A percentile compares a stretch with the other conserved stretches of the same genome.
Conservation (phyloP, 2,113 vertebrate species). For the Sturnira hondurensis region DNA sequence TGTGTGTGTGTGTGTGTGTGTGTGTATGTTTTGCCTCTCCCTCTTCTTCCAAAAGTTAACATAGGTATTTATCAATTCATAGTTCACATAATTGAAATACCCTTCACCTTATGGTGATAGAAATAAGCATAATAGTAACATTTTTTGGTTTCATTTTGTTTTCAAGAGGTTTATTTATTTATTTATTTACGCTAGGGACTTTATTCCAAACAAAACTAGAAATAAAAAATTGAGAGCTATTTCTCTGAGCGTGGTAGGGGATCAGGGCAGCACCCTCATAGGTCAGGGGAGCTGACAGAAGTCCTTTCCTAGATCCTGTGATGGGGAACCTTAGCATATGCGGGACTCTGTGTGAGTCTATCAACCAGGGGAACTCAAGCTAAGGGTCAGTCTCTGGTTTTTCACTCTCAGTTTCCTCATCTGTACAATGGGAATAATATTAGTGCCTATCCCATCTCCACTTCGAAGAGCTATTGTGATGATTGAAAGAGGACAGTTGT, state of each 20-base stretch:
- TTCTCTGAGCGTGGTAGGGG: constrained; percentile 38
- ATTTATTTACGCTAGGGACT: constrained; percentile 36
- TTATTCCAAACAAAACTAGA: constrained; percentile 61
- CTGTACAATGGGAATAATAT: background rate
- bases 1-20: too few relatives aligned
- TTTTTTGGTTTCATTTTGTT: background rate
- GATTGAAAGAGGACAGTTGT: background rate
- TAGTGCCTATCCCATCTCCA: background rate
- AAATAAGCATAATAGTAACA: background rate
- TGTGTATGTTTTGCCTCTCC: background rate
- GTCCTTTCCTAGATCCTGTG: background rate
- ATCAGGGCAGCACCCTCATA: background rate
- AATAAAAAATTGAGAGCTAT: constrained; percentile 50
- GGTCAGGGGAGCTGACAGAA: background rate
- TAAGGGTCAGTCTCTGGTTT: background rate
- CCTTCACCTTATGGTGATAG: background rate
- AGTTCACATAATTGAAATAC: background rate
- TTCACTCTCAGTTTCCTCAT: background rate
- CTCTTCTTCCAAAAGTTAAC: background rate
- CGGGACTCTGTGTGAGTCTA: constrained; percentile 82
- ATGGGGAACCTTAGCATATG: background rate
- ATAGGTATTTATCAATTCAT: background rate
- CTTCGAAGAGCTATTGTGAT: background rate
- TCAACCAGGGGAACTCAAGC: constrained; percentile 81
- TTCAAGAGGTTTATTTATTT: background rate